Percentiles rank a stretch among this genome's conserved stretches.
Conservation (phyloP, 1,140 invertebrate species). For the Pseudobourletiella spinata region DNA sequence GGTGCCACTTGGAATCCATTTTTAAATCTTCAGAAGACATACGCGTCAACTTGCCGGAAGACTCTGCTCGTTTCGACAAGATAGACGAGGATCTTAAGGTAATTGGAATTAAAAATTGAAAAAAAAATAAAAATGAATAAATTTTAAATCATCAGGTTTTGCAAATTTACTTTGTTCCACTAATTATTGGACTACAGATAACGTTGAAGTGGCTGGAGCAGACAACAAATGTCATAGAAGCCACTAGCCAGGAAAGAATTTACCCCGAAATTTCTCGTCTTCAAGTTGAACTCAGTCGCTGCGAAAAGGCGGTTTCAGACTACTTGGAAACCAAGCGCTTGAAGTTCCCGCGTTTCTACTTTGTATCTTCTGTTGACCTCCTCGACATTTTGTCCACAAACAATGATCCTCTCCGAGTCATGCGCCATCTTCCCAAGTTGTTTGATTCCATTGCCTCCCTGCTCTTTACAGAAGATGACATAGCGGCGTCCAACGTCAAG, state of each 20-base stretch:
- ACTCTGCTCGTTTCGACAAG: slow-evolving; percentile 75
- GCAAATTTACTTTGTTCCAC: too few relatives aligned
- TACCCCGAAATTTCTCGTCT: slow-evolving; percentile 66
- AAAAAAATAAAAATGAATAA: too few relatives aligned
- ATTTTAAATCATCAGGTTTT: too few relatives aligned
- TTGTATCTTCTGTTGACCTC: slow-evolving; percentile 92
- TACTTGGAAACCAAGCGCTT: slow-evolving; percentile 95
- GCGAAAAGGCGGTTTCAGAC: slow-evolving; percentile 91
- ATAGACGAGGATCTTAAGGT: slow-evolving; percentile 86
- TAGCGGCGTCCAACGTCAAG: slow-evolving; percentile 42
- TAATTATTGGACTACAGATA: too few relatives aligned
- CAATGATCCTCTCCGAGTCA: slow-evolving; percentile 76
- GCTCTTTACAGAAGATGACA: slow-evolving; percentile 55
- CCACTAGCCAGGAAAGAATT: slow-evolving; percentile 76
- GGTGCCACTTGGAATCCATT: slow-evolving; percentile 93
- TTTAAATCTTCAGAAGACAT: slow-evolving; percentile 98
- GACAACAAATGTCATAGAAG: slow-evolving; percentile 77
- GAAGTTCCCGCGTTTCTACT: slow-evolving; percentile 93
- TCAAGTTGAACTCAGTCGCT: slow-evolving; percentile 77
- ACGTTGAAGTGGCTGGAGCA: too few relatives aligned
- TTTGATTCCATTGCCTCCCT: slow-evolving; percentile 89
- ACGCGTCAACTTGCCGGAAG: slow-evolving; percentile 81
- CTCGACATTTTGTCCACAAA: slow-evolving; percentile 92
- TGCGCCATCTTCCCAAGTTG: slow-evolving; percentile 81
- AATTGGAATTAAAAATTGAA: too few relatives aligned